A percentile compares a stretch with the other conserved stretches of the same genome.
phyloP scores from a whole-genome alignment of 2,113 vertebrate genomes.

The Oryzias melastigma region DNA sequence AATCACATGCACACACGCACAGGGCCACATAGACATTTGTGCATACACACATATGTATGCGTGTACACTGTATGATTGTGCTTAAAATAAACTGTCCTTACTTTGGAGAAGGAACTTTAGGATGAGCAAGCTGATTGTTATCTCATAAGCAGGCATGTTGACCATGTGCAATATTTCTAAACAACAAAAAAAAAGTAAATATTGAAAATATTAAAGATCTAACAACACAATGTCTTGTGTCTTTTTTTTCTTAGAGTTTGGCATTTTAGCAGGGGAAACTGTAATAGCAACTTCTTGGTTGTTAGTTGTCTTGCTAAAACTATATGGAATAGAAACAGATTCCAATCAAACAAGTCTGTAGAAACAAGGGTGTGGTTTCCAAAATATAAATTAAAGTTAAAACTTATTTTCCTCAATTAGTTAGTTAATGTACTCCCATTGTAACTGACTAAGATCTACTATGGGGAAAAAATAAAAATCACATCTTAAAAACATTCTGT shows the following conservation, averaged over 20 bases:
- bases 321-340: neutral
- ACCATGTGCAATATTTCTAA: constrained; percentile 88
- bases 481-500: too few relatives aligned
- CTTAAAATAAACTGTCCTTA: constrained; percentile 80
- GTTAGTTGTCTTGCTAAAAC: neutral
- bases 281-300: neutral
- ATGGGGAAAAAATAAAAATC: too few relatives aligned
- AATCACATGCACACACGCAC: constrained; percentile 60
- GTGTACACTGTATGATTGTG: constrained; percentile 81
- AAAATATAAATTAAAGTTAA: too few relatives aligned
- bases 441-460: too few relatives aligned
- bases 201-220: constrained; percentile 84
- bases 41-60: constrained; percentile 73
- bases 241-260: constrained; percentile 25
- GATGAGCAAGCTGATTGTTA: constrained; percentile 75
- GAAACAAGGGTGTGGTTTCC: too few relatives aligned
- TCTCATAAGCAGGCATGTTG: constrained; percentile 82
- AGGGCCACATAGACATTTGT: constrained; percentile 68
- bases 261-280: neutral
- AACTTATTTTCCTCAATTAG: too few relatives aligned
- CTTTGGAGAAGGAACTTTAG: constrained; percentile 78
- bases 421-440: too few relatives aligned
- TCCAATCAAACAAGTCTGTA: neutral
- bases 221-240: constrained; percentile 75
- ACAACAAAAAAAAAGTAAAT: constrained; percentile 72